These are phyloP conservation scores for Tanypteryx hageni DNA, from an alignment of 2,888 invertebrate genomes.

Conservation along the genomic window DNA sequence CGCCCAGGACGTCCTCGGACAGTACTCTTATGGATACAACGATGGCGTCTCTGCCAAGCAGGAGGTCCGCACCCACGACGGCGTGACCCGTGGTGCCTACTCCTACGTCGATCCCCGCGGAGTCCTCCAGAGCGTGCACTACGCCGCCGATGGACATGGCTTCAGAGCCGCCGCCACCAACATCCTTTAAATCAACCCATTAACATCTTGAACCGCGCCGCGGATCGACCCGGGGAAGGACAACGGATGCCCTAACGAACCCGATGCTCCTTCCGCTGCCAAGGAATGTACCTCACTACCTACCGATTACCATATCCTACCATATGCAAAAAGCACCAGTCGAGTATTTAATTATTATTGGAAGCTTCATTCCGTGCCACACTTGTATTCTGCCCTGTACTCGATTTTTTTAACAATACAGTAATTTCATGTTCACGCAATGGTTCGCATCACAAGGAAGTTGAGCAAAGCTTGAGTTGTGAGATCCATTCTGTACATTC, in stretches of 20 bases:
- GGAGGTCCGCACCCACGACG: conserved; percentile 77
- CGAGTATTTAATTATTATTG: not conserved
- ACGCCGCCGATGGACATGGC: conserved; percentile 79
- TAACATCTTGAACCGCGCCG: conserved; percentile 67
- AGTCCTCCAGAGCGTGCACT: conserved; percentile 77
- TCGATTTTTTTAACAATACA: not conserved
- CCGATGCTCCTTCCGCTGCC: conserved; percentile 73
- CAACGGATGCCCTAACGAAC: conserved; percentile 68
- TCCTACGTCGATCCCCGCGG: conserved; percentile 80
- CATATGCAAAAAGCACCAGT: not conserved
- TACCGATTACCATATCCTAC: conserved; percentile 41
- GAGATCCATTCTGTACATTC: conserved; percentile 33
- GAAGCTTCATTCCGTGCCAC: not conserved
- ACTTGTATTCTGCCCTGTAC: not conserved
- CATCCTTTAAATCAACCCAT: conserved; percentile 74
- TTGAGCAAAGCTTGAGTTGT: not conserved
- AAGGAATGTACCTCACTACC: conserved; percentile 69
- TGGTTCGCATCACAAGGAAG: not conserved
- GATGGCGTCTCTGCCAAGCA: conserved; percentile 82
- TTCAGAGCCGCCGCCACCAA: conserved; percentile 82
- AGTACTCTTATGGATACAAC: conserved; percentile 80
- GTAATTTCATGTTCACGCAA: not conserved
- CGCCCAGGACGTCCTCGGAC: conserved; percentile 79
- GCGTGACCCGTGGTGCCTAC: conserved; percentile 80
- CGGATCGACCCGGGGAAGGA: conserved; percentile 65